Conservation (phyloP, 2,888 invertebrate genomes). For the Polydesmus complanatus region DNA sequence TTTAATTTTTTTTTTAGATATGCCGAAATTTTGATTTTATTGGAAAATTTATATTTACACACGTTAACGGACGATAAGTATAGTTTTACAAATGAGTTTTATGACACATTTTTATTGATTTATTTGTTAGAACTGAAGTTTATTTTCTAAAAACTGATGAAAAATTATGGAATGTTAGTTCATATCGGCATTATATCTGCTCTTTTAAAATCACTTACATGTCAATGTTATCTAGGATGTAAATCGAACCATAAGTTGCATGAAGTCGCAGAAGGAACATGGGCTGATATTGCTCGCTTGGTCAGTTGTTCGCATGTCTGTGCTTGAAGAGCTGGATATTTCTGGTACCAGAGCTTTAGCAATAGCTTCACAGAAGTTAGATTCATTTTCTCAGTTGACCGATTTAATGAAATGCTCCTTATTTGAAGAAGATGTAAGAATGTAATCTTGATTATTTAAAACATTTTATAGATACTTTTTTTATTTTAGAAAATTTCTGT, state of each 20-base stretch:
- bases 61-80: background rate
- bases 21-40: slow-evolving; percentile 7
- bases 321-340: background rate
- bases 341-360: slow-evolving; percentile 1
- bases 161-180: too few species aligned
- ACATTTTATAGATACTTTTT: background rate
- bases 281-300: slow-evolving; percentile 31
- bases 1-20: slow-evolving; percentile 7
- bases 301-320: slow-evolving; percentile 26
- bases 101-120: too few species aligned
- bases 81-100: background rate
- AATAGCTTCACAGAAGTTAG: background rate
- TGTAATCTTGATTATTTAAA: background rate
- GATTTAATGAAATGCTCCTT: background rate
- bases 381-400: background rate
- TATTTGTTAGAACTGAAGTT: background rate
- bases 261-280: slow-evolving; percentile 26
- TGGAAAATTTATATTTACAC: slow-evolving; percentile 6
- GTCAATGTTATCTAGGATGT: slow-evolving; percentile 20
- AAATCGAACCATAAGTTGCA: slow-evolving; percentile 21
- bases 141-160: too few species aligned
- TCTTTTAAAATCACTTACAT: too few species aligned
- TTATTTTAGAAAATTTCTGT: background rate
- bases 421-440: slow-evolving; percentile 10
- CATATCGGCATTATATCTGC: too few species aligned